Evolutionary conservation across 2,797 vertebrate genomes (phyloP), one percentile per base, ranked within the genome.

Genomic region (Nannoperca obscura): DNA sequence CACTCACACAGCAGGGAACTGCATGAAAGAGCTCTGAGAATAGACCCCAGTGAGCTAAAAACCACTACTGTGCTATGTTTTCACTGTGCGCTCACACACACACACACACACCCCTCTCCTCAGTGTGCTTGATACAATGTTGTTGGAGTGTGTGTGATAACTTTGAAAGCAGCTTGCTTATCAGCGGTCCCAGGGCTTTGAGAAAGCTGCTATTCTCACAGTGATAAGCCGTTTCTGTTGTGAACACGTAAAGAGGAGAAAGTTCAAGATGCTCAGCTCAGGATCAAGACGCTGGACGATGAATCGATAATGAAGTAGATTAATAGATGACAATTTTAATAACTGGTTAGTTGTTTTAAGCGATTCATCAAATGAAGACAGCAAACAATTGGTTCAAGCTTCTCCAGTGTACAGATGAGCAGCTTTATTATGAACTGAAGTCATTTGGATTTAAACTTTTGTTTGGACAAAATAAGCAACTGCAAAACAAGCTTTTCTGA

Each of bases 1-100:
- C 71, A 22, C n/a, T 5, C 68, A 53, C 74, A 60, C 85, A 32
- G 72, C 76, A 19, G 86, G 82, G 78, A 76, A 10, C 59, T 44
- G 72, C 89, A 87, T 89, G 82, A 92, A 91, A 94, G 91, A 82
- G 76, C 75, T 89, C 86, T 1, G 4, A 82, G 86, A 89, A 91
- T 79, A 89, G 79, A 79, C 8, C 62, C 75, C 55, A 60, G 71
- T 71, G 86, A 81, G 71, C 64, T 59, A 75, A 27, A 86, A 88
- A 71, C 8, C 71, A 86, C 88, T 63, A 81, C 80, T 76, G 78
- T 57, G 46, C 30, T 49, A 24, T 57, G 79, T 70, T 77, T 65
- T 67, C 49, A 34, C 62, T 20, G 71, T 27, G 36, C 54, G 58
- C 66, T 20, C 8, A 47, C 59, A 60, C 34, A 49, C 62, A 60